phyloP scores from a whole-genome alignment of 2,888 invertebrate genomes.

The Drosophila affinis region DNA sequence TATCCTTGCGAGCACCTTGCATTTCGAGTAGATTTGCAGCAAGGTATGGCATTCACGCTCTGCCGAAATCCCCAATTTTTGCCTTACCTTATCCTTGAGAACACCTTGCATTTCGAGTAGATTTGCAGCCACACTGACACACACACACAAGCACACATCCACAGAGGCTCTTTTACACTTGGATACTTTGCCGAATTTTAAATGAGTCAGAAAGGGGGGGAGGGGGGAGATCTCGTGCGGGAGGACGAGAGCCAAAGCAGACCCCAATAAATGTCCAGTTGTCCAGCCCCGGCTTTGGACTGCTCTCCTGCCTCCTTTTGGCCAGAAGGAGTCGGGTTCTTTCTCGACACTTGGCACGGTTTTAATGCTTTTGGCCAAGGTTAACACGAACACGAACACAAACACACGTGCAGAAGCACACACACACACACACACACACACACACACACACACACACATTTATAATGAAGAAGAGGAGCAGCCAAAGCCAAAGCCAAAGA shows the following conservation, averaged over 20 bases:
- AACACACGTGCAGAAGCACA: conserved; percentile 30
- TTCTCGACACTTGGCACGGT: conserved; percentile 69
- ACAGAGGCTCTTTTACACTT: conserved; percentile 17
- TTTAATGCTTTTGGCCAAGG: conserved; percentile 73
- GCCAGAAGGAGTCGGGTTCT: conserved; percentile 25
- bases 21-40: neutral
- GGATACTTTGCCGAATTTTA: conserved; percentile 64
- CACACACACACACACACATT: conserved; percentile 50
- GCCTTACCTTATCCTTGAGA: neutral
- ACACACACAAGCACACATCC: conserved; percentile 10
- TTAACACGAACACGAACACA: conserved; percentile 47
- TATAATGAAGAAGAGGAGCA: no score
- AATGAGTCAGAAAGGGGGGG: conserved; percentile 47
- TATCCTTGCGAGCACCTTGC: neutral
- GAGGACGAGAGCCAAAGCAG: conserved; percentile 6
- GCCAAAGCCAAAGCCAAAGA: conserved; percentile 23
- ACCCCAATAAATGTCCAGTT: conserved; percentile 40
- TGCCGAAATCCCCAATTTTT: no score
- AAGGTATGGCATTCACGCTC: no score
- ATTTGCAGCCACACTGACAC: conserved; percentile 20
- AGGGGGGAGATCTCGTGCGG: neutral
- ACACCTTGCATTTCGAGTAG: neutral
- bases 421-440: conserved; percentile 42
- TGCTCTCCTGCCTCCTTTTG: conserved; percentile 11
- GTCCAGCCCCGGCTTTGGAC: conserved; percentile 18